phyloP scores from a whole-genome alignment of 2,888 invertebrate species.

The Callinectes sapidus region DNA sequence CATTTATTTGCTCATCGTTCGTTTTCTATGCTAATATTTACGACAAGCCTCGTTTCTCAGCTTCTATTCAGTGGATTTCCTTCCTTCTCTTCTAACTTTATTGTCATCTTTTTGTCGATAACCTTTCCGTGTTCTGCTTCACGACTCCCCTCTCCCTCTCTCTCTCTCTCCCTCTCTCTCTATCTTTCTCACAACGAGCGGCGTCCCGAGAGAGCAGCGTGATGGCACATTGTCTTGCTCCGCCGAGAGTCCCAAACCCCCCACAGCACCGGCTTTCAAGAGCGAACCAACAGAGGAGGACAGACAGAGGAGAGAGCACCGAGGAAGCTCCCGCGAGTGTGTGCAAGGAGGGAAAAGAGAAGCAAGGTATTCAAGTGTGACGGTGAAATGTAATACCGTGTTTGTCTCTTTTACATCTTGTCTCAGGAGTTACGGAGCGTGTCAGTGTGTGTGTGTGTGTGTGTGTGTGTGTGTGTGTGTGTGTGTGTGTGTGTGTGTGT shows the following conservation, averaged over 20 bases:
- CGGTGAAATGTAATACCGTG: background rate
- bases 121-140: background rate
- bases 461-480: slow-evolving; percentile 7
- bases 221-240: slow-evolving; percentile 28
- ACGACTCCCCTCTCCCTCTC: background rate
- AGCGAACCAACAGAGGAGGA: background rate
- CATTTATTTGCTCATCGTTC: background rate
- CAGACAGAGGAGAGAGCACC: background rate
- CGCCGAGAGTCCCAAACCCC: slow-evolving; percentile 9
- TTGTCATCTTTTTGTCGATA: background rate
- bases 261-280: background rate
- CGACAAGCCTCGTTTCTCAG: background rate
- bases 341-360: background rate
- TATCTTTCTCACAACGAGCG: background rate
- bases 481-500: slow-evolving; percentile 1
- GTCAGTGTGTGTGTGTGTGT: background rate
- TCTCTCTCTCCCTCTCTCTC: slow-evolving; percentile 10
- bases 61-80: background rate
- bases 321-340: background rate
- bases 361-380: background rate
- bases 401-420: background rate
- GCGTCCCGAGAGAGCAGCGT: background rate
- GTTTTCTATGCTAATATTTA: background rate
- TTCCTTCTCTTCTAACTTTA: background rate
- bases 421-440: background rate